Conservation (phyloP, 2,797 vertebrate genomes). For the Pogonophryne albipinna region DNA sequence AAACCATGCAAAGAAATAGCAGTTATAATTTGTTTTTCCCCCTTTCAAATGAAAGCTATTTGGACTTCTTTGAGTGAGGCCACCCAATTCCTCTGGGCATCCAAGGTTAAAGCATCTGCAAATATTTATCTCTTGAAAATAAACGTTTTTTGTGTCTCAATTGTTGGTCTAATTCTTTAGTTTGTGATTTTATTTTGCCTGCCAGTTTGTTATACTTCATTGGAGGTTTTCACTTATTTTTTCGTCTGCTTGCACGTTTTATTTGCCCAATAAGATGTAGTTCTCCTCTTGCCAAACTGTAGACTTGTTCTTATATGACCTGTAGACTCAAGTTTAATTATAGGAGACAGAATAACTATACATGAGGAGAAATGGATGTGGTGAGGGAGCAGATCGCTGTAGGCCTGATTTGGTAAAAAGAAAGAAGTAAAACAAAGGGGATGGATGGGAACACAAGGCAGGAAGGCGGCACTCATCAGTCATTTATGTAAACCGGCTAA, state of each 20-base stretch:
- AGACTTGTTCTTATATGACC: slow-evolving; percentile 27
- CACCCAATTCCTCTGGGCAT: slow-evolving; percentile 30
- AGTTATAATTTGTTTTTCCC: slow-evolving; percentile 54
- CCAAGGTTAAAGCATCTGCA: slow-evolving; percentile 59
- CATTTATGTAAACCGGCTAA: slow-evolving; percentile 63
- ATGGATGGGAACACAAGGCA: slow-evolving; percentile 38
- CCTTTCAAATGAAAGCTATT: slow-evolving; percentile 53
- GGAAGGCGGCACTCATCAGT: slow-evolving; percentile 42
- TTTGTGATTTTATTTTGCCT: slow-evolving; percentile 39
- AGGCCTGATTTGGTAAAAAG: slow-evolving; percentile 37
- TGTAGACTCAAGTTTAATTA: slow-evolving; percentile 23
- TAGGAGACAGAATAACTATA: slow-evolving; percentile 31
- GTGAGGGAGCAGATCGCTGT: slow-evolving; percentile 13
- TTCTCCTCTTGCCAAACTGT: slow-evolving; percentile 16
- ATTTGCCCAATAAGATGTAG: background rate
- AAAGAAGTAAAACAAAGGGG: slow-evolving; percentile 25
- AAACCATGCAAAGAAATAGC: slow-evolving; percentile 41
- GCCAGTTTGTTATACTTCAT: slow-evolving; percentile 9
- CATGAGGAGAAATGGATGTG: slow-evolving; percentile 36
- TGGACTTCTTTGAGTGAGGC: slow-evolving; percentile 27
- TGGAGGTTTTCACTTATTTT: background rate
- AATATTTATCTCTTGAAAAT: slow-evolving; percentile 48
- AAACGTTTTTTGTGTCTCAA: slow-evolving; percentile 22
- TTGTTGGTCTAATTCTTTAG: slow-evolving; percentile 37
- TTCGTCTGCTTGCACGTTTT: background rate